phyloP scores from a whole-genome alignment of 2,797 vertebrate genomes.

The Amblyraja radiata region DNA sequence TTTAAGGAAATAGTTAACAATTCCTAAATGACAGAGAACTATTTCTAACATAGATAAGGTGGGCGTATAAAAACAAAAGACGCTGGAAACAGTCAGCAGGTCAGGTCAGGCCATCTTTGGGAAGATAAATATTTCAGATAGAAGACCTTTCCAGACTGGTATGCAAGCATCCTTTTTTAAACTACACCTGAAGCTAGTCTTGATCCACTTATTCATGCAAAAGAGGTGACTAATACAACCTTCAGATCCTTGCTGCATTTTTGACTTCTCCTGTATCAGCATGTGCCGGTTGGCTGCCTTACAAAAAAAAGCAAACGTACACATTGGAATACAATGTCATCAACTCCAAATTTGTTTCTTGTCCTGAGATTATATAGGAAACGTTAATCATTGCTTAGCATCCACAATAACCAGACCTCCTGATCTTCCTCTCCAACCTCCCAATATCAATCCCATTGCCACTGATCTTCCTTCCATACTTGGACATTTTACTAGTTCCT shows the following conservation, averaged over 20 bases:
- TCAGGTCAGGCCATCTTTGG: too few species aligned
- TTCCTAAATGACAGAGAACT: not conserved
- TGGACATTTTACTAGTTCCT: not conserved
- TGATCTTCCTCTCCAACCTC: not conserved
- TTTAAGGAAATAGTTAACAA: not conserved
- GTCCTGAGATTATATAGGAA: not conserved
- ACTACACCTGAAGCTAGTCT: not conserved
- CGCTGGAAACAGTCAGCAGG: too few species aligned
- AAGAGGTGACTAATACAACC: not conserved
- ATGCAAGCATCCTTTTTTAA: not conserved
- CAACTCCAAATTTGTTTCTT: too few species aligned
- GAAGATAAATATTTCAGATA: too few species aligned
- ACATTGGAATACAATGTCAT: not conserved
- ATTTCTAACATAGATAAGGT: not conserved
- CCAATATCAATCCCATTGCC: not conserved
- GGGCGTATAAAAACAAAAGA: too few species aligned
- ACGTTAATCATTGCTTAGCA: not conserved
- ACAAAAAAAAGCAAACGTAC: not conserved
- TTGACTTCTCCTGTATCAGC: not conserved
- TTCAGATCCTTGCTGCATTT: not conserved
- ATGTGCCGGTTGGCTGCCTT: not conserved
- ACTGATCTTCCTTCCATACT: not conserved
- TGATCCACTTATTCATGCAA: not conserved
- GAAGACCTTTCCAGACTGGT: too few species aligned
- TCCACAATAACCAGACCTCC: not conserved